Evolutionary conservation across 2,888 invertebrate genomes (phyloP).

Genomic region (Drosophila lutescens): DNA sequence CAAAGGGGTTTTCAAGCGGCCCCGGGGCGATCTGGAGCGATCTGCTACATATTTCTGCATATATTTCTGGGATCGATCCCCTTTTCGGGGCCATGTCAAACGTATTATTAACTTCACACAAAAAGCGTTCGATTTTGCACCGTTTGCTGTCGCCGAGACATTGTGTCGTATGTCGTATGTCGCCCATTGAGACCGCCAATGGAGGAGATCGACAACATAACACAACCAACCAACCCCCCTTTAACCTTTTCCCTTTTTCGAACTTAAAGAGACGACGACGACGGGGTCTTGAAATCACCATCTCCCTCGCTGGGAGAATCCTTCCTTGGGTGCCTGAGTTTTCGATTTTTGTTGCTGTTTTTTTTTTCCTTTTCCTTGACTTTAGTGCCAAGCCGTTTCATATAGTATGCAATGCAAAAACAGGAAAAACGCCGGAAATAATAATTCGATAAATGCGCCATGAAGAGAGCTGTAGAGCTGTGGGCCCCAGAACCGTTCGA

Average conservation of each 20-base stretch:
- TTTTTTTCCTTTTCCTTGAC: not conserved
- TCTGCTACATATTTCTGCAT: slow-evolving; percentile 78
- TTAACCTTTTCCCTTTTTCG: not conserved
- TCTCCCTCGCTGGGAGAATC: slow-evolving; percentile 27
- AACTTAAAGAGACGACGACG: no score
- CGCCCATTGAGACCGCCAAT: slow-evolving; percentile 69
- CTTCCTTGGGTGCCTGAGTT: not conserved
- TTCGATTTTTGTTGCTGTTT: not conserved
- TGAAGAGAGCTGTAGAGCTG: slow-evolving; percentile 57
- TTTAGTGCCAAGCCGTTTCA: slow-evolving; percentile 4
- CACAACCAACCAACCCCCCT: slow-evolving; percentile 1
- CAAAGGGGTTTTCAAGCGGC: slow-evolving; percentile 8
- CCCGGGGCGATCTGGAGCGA: slow-evolving; percentile 21
- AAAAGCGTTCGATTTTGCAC: slow-evolving; percentile 84
- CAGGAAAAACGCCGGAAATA: slow-evolving; percentile 73
- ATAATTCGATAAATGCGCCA: slow-evolving; percentile 79
- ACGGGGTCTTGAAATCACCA: slow-evolving; percentile 8
- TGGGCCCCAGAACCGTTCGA: slow-evolving; percentile 38
- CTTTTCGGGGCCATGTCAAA: slow-evolving; percentile 77
- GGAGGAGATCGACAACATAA: slow-evolving; percentile 26
- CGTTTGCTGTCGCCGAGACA: slow-evolving; percentile 79
- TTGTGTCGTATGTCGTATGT: slow-evolving; percentile 79
- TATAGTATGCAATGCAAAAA: slow-evolving; percentile 42
- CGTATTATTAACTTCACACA: slow-evolving; percentile 84
- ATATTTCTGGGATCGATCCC: slow-evolving; percentile 56